Evolutionary conservation across 2,113 vertebrate species (phyloP).

Genomic region (Dipodomys spectabilis): DNA sequence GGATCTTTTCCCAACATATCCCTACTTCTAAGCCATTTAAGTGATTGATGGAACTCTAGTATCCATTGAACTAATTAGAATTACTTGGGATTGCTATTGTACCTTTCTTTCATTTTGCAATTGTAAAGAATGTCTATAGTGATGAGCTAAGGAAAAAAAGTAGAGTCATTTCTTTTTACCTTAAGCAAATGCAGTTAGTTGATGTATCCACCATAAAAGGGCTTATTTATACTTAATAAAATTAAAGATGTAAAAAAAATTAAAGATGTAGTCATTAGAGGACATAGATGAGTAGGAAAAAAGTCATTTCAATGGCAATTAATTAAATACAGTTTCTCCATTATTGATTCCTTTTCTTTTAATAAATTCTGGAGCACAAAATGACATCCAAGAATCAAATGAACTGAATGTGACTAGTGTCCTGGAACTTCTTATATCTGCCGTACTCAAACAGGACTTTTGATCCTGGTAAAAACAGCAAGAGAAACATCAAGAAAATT

Average conservation of each 20-base stretch:
- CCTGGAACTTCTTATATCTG: slow-evolving; percentile 24
- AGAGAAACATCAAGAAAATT: slow-evolving; percentile 71
- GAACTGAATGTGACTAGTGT: slow-evolving; percentile 54
- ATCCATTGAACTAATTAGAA: slow-evolving; percentile 68
- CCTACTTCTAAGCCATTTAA: slow-evolving; percentile 33
- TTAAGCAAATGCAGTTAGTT: slow-evolving; percentile 74
- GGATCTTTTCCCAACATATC: not conserved
- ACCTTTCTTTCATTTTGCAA: slow-evolving; percentile 59
- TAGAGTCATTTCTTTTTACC: slow-evolving; percentile 6
- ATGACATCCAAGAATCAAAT: slow-evolving; percentile 36
- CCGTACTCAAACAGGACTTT: slow-evolving; percentile 57
- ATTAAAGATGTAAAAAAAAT: slow-evolving; percentile 65
- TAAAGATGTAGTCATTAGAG: slow-evolving; percentile 48
- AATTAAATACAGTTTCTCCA: slow-evolving; percentile 54
- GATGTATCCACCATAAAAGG: slow-evolving; percentile 55
- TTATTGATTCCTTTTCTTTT: slow-evolving; percentile 72
- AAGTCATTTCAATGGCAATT: slow-evolving; percentile 71
- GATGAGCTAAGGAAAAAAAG: slow-evolving; percentile 50
- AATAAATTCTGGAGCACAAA: slow-evolving; percentile 63
- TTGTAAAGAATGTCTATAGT: slow-evolving; percentile 48
- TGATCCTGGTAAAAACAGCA: slow-evolving; percentile 58
- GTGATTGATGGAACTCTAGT: slow-evolving; percentile 61
- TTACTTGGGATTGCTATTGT: slow-evolving; percentile 37
- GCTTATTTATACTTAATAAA: slow-evolving; percentile 60
- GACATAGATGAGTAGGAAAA: slow-evolving; percentile 17